Evolutionary conservation across 2,888 invertebrate genomes (phyloP), one percentile per base, ranked within the genome.

Genomic region (Caenorhabditis uteleia): DNA sequence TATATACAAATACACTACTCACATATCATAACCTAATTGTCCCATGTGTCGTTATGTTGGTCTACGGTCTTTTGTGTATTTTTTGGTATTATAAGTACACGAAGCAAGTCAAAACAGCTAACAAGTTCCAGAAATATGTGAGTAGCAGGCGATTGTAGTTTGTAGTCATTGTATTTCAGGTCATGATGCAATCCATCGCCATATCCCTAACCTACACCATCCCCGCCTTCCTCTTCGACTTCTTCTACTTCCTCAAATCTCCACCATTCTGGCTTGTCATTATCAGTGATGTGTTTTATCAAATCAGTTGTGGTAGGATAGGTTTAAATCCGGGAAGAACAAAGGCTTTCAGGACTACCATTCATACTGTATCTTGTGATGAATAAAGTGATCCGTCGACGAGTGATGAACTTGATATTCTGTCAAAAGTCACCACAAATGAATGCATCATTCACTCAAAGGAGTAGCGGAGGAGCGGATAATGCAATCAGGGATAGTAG

Each of bases 291-390:
- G 18, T 58, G 14, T 27, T 46, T 6, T 58, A 58, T 43, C 58
- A 58, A 40, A 21, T 58, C 14, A 51, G 46, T 33, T 46, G 42
- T 31, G 58, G n/a, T n/a, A n/a, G n/a, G n/a, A n/a, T n/a, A n/a
- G n/a, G n/a, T n/a, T n/a, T n/a, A n/a, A n/a, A n/a, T n/a, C n/a
- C n/a, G n/a, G n/a, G n/a, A n/a, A n/a, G n/a, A n/a, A n/a, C n/a
- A n/a, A n/a, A n/a, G n/a, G n/a, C n/a, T n/a, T n/a, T n/a, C n/a
- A n/a, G n/a, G 58, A n/a, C n/a, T n/a, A n/a, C n/a, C n/a, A n/a
- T n/a, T n/a, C n/a, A n/a, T n/a, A n/a, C n/a, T n/a, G n/a, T n/a
- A n/a, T n/a, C n/a, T n/a, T n/a, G n/a, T n/a, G n/a, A n/a, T n/a
- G n/a, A n/a, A n/a, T n/a, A n/a, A n/a, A n/a, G n/a, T n/a, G n/a